Percentiles rank a stretch among this genome's conserved stretches.
Conservation (phyloP, 2,888 invertebrate genomes). For the Parnassius orleans region DNA sequence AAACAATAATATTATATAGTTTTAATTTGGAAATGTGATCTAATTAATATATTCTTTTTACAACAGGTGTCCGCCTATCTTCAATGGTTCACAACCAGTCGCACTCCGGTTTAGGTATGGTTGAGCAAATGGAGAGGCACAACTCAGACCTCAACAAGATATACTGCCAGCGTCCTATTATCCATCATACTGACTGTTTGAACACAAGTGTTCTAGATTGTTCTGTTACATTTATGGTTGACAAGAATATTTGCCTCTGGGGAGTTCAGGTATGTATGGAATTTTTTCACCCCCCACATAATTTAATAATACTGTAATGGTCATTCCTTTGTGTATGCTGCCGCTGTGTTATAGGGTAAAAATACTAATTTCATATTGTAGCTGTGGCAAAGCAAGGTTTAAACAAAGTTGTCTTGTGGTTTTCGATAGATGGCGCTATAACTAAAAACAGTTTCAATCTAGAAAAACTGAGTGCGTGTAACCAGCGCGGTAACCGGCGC, state of each 20-base stretch:
- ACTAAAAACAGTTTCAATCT: too few relatives aligned
- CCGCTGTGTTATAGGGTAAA: too few relatives aligned
- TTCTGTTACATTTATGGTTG: conserved; percentile 89
- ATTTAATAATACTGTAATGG: too few relatives aligned
- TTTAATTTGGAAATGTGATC: neutral
- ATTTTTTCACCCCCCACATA: too few relatives aligned
- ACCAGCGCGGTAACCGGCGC: too few relatives aligned
- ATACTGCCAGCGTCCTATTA: conserved; percentile 85
- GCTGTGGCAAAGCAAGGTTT: too few relatives aligned
- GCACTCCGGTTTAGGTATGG: conserved; percentile 32
- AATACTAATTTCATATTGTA: too few relatives aligned
- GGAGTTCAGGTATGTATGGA: conserved; percentile 81
- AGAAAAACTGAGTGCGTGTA: too few relatives aligned
- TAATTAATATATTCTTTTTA: neutral
- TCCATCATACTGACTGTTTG: conserved; percentile 86
- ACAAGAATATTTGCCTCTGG: conserved; percentile 88
- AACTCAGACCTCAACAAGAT: conserved; percentile 78
- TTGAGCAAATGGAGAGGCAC: conserved; percentile 46
- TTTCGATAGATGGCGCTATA: too few relatives aligned
- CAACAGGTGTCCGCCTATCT: conserved; percentile 34
- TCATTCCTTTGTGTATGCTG: too few relatives aligned
- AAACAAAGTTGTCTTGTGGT: too few relatives aligned
- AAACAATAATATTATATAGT: too few relatives aligned
- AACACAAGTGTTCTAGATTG: conserved; percentile 89
- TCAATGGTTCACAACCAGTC: conserved; percentile 29